These are phyloP conservation scores for Muntiacus reevesi DNA, from an alignment of 2,113 vertebrate species.

Conservation along the genomic window DNA sequence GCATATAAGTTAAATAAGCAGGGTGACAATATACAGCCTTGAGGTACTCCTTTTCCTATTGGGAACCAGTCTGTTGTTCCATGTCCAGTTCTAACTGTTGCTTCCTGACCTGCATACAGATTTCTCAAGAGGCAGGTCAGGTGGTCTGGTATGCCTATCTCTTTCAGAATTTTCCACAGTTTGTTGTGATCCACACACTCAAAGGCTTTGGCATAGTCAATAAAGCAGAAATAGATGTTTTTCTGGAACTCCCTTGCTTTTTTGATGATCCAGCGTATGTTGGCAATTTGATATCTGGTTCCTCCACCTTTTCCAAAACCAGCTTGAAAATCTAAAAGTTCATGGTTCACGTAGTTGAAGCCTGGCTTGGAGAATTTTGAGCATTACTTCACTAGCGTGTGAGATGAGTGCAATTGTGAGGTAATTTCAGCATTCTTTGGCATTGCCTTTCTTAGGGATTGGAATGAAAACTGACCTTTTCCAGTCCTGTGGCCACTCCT, in stretches of 20 bases:
- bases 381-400: no score
- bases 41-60: background rate
- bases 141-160: background rate
- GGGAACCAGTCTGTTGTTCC: background rate
- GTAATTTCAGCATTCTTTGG: no score
- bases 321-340: background rate
- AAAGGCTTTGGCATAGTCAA: background rate
- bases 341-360: rapidly evolving
- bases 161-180: background rate
- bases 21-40: no score
- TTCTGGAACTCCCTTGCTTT: background rate
- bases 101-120: background rate
- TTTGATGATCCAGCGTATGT: rapidly evolving
- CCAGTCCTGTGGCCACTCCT: no score
- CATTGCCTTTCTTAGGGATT: no score
- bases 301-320: background rate
- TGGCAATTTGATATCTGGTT: background rate
- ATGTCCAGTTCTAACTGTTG: background rate
- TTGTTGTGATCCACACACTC: background rate
- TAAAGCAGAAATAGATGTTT: background rate
- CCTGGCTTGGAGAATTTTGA: no score
- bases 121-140: background rate
- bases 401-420: no score
- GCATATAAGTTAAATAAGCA: background rate
- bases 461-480: no score